Conservation (phyloP, 2,797 vertebrate genomes). For the Gymnopithys bicolor region DNA sequence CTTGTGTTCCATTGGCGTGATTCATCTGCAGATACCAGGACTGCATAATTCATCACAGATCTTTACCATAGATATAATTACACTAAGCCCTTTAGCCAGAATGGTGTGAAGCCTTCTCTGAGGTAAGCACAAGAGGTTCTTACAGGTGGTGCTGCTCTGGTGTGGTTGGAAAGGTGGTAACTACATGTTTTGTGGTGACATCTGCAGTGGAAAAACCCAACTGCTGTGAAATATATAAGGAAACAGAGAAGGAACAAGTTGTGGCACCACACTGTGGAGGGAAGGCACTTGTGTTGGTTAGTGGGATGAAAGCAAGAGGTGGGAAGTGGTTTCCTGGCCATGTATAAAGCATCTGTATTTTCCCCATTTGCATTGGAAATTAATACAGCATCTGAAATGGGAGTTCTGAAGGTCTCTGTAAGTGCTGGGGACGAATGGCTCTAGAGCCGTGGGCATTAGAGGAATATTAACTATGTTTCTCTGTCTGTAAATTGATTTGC, state of each 20-base stretch:
- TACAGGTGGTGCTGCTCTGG: background rate
- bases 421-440: background rate
- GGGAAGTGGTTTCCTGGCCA: background rate
- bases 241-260: background rate
- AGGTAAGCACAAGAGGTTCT: background rate
- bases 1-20: background rate
- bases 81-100: background rate
- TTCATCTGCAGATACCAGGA: constrained; percentile 20
- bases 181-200: background rate
- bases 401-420: background rate
- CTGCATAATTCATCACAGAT: background rate
- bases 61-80: background rate
- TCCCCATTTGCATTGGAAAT: background rate
- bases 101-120: background rate
- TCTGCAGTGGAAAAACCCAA: background rate
- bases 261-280: background rate
- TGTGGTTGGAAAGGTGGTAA: background rate
- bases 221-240: background rate
- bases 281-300: background rate
- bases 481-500: background rate
- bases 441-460: background rate
- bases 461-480: background rate
- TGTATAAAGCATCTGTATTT: background rate
- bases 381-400: background rate
- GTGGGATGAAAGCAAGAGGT: background rate